Conservation (phyloP, 2,113 vertebrate genomes). For the Uria lomvia region DNA sequence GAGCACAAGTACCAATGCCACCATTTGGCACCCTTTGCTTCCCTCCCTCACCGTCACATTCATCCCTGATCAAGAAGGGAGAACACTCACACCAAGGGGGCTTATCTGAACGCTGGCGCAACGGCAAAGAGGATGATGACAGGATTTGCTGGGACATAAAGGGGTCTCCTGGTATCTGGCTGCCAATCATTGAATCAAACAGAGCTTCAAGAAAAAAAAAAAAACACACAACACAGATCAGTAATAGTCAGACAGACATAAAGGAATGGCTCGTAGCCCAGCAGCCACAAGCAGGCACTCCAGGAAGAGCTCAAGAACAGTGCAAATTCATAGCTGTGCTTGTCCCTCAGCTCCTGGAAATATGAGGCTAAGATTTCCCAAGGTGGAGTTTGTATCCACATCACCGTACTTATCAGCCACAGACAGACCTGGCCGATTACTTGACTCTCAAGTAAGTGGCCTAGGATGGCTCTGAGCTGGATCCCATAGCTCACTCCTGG, state of each 20-base stretch:
- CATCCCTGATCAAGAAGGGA: not conserved
- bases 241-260: not conserved
- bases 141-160: slow-evolving; percentile 88
- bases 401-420: not conserved
- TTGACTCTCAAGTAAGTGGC: not conserved
- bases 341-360: not conserved
- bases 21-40: not conserved
- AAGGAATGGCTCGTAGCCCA: not conserved
- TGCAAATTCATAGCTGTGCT: not conserved
- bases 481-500: not conserved
- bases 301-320: not conserved
- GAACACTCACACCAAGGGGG: slow-evolving; percentile 94
- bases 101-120: slow-evolving; percentile 86
- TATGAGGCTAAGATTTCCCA: not conserved
- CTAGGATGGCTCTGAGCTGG: not conserved
- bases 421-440: not conserved
- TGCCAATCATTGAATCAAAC: slow-evolving; percentile 82
- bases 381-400: not conserved
- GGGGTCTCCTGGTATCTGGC: slow-evolving; percentile 80
- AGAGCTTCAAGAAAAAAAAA: slow-evolving; percentile 71
- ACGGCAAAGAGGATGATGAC: slow-evolving; percentile 78
- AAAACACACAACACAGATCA: not conserved
- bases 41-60: not conserved
- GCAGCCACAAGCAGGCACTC: not conserved
- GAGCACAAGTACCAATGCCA: not conserved